Base-by-base conservation (phyloP, 1,140 invertebrate species). In the Solen grandis region DNA sequence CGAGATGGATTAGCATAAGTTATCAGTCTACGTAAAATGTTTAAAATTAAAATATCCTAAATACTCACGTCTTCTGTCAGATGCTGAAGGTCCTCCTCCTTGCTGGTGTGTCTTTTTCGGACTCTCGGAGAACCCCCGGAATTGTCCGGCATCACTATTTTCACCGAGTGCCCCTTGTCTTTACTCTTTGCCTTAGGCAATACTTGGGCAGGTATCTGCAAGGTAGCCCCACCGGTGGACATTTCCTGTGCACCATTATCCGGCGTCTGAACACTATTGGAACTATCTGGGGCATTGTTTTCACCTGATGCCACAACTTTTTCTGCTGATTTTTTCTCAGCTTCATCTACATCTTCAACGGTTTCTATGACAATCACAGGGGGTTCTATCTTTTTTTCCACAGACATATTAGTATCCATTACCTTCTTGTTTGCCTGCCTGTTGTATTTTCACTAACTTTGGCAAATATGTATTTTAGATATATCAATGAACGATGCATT, bases 21-120 rank as follows among this genome's bases (percentile, higher is more conserved):
- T 4, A 54, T 8, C 2, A 1, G 52, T 25, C 19, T 22, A 54
- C 19, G n/a, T 54, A 54, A 54, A 1, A 2, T 4, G 4, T 4
- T 54, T 25, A 8, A 25, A 22, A 8, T 22, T 19, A 22, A 4
- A 10, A 59, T 16, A 13, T 59, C 10, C 10, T 59, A 19, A 27
- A 35, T 16, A 62, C 63, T 19, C 60, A 69, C 75, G 31, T 78
- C 75, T 25, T 68, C 63, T n/a, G 63, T 59, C 25, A 78, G 50
- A 41, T 78, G 75, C 25, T 60, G 27, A 27, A 78, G n/a, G 1
- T 78, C 75, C 29, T 78, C 75, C 8, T 78, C 75, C 69, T 66
- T 68, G 35, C 75, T 78, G 1, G 52, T 19, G 29, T 78, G 63
- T 31, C 63, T n/a, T n/a, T 60, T 29, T 68, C 65, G 36, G 5